Evolutionary conservation across 2,888 invertebrate genomes (phyloP).

Genomic region (Caradrina kadenii): DNA sequence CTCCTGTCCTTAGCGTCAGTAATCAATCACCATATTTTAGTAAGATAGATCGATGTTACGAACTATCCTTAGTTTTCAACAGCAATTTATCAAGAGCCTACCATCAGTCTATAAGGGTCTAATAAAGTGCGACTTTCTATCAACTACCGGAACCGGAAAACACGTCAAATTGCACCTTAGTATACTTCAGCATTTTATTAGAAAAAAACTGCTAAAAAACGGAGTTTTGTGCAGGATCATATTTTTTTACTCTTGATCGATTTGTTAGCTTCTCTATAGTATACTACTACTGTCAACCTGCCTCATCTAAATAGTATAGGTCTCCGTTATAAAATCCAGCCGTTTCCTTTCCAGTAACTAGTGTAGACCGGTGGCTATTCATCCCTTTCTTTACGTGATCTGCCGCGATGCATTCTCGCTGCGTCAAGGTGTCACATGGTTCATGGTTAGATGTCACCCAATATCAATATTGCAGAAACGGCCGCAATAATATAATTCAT

Average conservation of each 20-base stretch:
- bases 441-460: too few species aligned
- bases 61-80: constrained; percentile 26
- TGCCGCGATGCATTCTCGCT: not conserved
- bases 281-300: too few species aligned
- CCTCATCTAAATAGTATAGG: too few species aligned
- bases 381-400: too few species aligned
- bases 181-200: not conserved
- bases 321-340: too few species aligned
- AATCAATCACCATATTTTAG: constrained; percentile 45
- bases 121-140: constrained; percentile 24
- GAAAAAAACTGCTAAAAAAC: not conserved
- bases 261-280: too few species aligned
- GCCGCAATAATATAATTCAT: too few species aligned
- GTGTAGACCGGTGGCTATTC: not conserved
- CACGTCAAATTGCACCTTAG: constrained; percentile 5
- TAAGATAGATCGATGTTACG: constrained; percentile 28
- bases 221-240: too few species aligned
- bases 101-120: constrained; percentile 19
- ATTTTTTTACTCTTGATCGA: too few species aligned
- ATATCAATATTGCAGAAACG: too few species aligned
- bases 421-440: not conserved
- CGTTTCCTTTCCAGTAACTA: not conserved
- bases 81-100: constrained; percentile 36
- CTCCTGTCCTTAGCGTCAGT: not conserved
- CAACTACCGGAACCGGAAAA: not conserved